Evolutionary conservation across 2,113 vertebrate species (phyloP).

Genomic region (Lamprotornis superbus): DNA sequence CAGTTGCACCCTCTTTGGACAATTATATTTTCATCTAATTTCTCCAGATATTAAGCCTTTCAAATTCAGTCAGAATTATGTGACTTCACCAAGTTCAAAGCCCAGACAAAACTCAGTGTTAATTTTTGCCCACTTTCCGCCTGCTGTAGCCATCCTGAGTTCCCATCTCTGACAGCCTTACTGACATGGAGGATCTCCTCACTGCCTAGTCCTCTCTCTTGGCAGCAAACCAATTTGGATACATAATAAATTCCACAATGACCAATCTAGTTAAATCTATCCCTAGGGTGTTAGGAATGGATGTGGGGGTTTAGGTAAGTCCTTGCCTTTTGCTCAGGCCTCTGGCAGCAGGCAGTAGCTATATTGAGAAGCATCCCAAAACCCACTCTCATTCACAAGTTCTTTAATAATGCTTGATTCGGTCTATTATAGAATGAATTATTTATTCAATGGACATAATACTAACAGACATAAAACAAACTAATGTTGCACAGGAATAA

Average conservation of each 20-base stretch:
- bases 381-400: neutral
- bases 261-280: neutral
- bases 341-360: neutral
- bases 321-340: neutral
- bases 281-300: neutral
- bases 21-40: neutral
- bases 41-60: neutral
- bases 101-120: neutral
- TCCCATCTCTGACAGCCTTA: neutral
- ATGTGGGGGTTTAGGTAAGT: neutral
- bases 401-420: neutral
- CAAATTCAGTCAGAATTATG: neutral
- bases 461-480: too few species aligned
- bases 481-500: too few species aligned
- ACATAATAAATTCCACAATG: neutral
- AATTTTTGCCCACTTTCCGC: neutral
- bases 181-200: neutral
- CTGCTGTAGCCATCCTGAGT: fast-evolving
- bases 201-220: neutral
- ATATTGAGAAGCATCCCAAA: neutral
- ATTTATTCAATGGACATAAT: neutral
- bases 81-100: neutral
- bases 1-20: neutral
- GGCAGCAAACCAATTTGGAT: neutral
- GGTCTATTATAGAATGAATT: neutral